Percentiles rank a stretch among this genome's conserved stretches.
Evolutionary conservation across 2,888 invertebrate genomes (phyloP).

Genomic region (Lagria hirta): DNA sequence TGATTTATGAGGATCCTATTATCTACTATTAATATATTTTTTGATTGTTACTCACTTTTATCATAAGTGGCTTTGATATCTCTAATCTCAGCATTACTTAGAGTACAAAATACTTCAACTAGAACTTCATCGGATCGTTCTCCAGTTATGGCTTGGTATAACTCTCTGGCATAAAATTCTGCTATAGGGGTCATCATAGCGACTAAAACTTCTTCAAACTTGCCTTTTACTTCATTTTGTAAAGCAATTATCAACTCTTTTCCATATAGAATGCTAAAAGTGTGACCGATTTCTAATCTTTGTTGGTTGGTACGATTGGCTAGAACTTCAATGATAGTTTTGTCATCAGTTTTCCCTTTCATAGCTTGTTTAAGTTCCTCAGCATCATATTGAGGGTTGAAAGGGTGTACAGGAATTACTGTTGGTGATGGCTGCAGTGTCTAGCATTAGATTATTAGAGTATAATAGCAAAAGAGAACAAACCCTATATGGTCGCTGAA

Average conservation of each 20-base stretch:
- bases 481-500: too few relatives aligned
- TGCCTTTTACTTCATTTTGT: conserved; percentile 82
- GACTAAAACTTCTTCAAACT: conserved; percentile 80
- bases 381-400: too few relatives aligned
- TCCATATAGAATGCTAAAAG: conserved; percentile 60
- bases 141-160: conserved; percentile 73
- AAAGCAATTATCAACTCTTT: conserved; percentile 75
- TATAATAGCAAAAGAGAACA: too few relatives aligned
- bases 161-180: conserved; percentile 78
- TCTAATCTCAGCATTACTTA: conserved; percentile 80
- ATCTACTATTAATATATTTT: not conserved
- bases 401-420: conserved; percentile 1
- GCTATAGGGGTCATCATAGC: conserved; percentile 82
- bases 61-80: conserved; percentile 74
- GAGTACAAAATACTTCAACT: conserved; percentile 78
- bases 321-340: conserved; percentile 63
- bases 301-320: conserved; percentile 63
- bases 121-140: conserved; percentile 73
- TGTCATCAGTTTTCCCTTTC: conserved; percentile 58
- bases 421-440: too few relatives aligned
- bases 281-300: conserved; percentile 64
- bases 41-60: conserved; percentile 36
- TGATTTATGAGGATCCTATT: too few relatives aligned
- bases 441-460: too few relatives aligned
- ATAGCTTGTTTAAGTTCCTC: conserved; percentile 29